These are phyloP conservation scores for Eristalinus sepulchralis DNA, from an alignment of 2,888 invertebrate genomes.

Conservation along the genomic window DNA sequence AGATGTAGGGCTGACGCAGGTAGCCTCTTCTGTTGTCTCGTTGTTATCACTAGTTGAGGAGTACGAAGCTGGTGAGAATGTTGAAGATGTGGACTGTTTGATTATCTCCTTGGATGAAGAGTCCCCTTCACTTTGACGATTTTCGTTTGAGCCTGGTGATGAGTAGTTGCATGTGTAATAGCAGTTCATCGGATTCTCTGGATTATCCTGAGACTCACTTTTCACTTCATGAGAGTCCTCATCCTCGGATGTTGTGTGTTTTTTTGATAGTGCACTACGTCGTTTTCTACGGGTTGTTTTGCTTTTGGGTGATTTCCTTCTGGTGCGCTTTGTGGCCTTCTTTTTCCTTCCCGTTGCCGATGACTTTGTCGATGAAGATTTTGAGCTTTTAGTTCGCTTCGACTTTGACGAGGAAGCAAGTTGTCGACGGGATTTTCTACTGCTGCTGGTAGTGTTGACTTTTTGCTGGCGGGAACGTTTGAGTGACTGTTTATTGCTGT, in stretches of 20 bases:
- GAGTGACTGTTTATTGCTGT: conserved; percentile 61
- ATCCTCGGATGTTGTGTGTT: conserved; percentile 22
- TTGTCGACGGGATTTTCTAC: conserved; percentile 44
- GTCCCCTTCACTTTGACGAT: conserved; percentile 30
- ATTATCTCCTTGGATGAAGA: background rate
- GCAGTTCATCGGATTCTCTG: background rate
- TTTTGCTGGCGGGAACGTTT: conserved; percentile 67
- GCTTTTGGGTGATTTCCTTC: conserved; percentile 49
- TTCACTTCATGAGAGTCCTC: conserved; percentile 13
- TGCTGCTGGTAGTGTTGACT: conserved; percentile 33
- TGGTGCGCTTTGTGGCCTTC: conserved; percentile 40
- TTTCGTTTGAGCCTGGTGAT: conserved; percentile 6
- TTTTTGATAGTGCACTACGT: conserved; percentile 10
- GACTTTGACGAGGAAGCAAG: conserved; percentile 33
- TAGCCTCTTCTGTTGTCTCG: conserved; percentile 24
- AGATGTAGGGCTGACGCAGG: background rate
- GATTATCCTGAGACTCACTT: background rate
- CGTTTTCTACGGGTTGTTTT: conserved; percentile 27
- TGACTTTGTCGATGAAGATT: conserved; percentile 26
- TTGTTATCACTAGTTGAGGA: conserved; percentile 52
- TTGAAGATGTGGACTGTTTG: conserved; percentile 25
- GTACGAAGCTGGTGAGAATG: conserved; percentile 47
- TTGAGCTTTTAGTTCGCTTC: conserved; percentile 40
- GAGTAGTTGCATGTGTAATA: conserved; percentile 13
- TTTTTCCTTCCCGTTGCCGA: conserved; percentile 46